phyloP scores from a whole-genome alignment of 2,113 vertebrate genomes.

The Vulpes lagopus region DNA sequence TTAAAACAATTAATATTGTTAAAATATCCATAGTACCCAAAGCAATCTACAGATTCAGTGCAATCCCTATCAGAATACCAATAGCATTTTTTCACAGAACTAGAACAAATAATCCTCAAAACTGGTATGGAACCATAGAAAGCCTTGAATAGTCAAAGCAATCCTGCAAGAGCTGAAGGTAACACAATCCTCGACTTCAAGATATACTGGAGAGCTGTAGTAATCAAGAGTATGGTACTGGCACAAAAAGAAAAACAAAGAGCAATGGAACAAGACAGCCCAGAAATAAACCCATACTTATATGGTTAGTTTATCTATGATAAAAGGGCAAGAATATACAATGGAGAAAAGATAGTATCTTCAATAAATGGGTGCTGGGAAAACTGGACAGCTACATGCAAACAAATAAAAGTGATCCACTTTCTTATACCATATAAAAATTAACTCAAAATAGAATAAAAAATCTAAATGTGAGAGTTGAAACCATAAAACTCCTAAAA shows the following conservation, averaged over 20 bases:
- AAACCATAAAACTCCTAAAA: background rate
- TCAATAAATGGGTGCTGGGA: background rate
- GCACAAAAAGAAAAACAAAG: background rate
- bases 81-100: background rate
- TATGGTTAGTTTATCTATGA: background rate
- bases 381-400: background rate
- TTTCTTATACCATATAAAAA: background rate
- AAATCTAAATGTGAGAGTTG: background rate
- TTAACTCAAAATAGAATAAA: background rate
- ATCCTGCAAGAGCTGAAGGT: background rate
- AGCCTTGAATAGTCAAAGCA: background rate
- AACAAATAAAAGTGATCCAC: background rate
- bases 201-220: background rate
- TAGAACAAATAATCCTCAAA: background rate
- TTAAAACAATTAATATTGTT: background rate
- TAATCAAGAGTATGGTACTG: background rate
- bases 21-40: background rate
- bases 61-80: background rate
- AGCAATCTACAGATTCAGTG: background rate
- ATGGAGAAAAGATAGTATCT: background rate
- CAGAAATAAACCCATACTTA: background rate
- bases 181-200: background rate
- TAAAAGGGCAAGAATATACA: background rate
- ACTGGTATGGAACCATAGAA: background rate
- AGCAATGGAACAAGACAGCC: background rate